These are phyloP conservation scores for Lophius americanus DNA, from an alignment of 2,797 vertebrate species.

Conservation along the genomic window DNA sequence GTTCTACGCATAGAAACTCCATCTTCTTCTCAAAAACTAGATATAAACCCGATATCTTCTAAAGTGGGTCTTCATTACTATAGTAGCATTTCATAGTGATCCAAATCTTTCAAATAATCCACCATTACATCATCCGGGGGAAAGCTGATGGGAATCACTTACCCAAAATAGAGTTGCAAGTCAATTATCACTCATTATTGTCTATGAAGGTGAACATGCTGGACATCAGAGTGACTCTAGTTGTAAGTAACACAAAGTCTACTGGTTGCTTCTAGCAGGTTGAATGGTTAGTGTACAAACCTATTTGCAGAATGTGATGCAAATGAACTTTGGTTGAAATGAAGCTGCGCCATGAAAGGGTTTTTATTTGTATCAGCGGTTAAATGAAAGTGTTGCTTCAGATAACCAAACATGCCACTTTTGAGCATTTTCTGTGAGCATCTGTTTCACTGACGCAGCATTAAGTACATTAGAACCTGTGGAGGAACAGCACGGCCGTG, in stretches of 20 bases:
- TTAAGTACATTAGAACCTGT: conserved; percentile 37
- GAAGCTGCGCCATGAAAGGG: background rate
- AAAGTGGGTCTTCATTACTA: background rate
- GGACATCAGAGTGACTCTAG: too few species aligned
- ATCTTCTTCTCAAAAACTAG: background rate
- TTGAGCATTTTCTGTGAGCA: conserved; percentile 33
- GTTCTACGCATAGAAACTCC: too few species aligned
- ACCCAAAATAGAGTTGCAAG: too few species aligned
- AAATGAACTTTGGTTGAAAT: background rate
- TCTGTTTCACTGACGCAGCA: conserved; percentile 41
- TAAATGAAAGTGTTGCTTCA: conserved; percentile 27
- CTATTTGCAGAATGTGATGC: conserved; percentile 2
- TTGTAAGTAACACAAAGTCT: too few species aligned
- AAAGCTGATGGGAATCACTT: too few species aligned
- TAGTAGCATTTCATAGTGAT: too few species aligned
- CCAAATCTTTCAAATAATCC: too few species aligned
- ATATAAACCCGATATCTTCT: background rate
- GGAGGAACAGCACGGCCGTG: conserved; percentile 44
- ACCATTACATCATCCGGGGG: too few species aligned
- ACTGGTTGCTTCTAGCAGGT: too few species aligned
- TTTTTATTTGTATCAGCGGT: background rate
- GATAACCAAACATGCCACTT: conserved; percentile 30
- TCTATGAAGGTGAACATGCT: too few species aligned
- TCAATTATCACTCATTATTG: too few species aligned
- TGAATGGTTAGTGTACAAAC: too few species aligned